A percentile compares a stretch with the other conserved stretches of the same genome.
Conservation (phyloP, 2,113 vertebrate genomes). For the Polyodon spathula region DNA sequence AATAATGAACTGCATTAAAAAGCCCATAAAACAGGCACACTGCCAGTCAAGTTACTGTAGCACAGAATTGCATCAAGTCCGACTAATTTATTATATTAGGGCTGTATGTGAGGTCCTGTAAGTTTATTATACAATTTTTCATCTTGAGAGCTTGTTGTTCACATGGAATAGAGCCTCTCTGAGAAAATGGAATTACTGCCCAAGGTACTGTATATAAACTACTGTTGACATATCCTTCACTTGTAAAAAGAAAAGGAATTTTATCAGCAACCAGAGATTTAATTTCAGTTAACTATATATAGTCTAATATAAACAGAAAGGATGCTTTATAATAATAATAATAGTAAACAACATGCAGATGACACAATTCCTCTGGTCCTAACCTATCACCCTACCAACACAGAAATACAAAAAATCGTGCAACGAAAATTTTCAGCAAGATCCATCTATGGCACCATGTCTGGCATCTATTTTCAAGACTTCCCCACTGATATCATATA, state of each 20-base stretch:
- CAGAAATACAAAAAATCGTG: too few relatives aligned
- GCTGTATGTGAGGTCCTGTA: conserved; percentile 74
- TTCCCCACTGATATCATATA: too few relatives aligned
- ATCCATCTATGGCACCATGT: too few relatives aligned
- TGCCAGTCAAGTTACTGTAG: conserved; percentile 69
- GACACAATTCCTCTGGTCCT: too few relatives aligned
- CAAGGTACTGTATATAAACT: conserved; percentile 53
- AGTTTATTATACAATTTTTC: conserved; percentile 68
- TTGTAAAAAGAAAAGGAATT: conserved; percentile 21
- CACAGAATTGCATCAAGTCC: conserved; percentile 69
- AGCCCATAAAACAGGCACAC: conserved; percentile 70
- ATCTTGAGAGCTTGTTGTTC: conserved; percentile 61
- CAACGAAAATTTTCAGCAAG: too few relatives aligned
- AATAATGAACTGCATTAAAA: conserved; percentile 73
- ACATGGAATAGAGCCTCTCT: conserved; percentile 54
- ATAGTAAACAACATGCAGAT: too few relatives aligned
- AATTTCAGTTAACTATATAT: background rate
- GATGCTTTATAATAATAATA: too few relatives aligned
- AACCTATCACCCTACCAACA: too few relatives aligned
- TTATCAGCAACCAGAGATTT: background rate
- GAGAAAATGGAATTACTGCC: conserved; percentile 61
- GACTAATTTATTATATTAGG: conserved; percentile 76
- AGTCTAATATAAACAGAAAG: too few relatives aligned
- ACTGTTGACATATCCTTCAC: conserved; percentile 58
- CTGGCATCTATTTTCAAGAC: too few relatives aligned